Conservation (phyloP, 2,888 invertebrate genomes). For the Plagiodera versicolora region DNA sequence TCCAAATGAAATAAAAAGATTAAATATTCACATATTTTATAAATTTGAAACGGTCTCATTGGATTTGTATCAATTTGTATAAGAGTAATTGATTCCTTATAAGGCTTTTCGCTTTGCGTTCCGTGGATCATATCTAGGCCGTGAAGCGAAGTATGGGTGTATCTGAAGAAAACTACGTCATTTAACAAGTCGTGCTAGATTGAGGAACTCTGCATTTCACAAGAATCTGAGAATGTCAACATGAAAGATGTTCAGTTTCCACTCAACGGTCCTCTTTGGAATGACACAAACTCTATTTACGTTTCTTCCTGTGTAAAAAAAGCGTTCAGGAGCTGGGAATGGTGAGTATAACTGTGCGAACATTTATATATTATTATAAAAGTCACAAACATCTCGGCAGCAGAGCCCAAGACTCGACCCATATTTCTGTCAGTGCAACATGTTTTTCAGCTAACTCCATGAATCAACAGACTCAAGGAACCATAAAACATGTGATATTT, state of each 20-base stretch:
- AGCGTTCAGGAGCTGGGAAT: slow-evolving; percentile 16
- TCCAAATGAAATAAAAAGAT: too few species aligned
- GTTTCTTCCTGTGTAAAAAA: slow-evolving; percentile 11
- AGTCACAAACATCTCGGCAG: slow-evolving; percentile 50
- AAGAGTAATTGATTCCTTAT: too few species aligned
- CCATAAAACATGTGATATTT: slow-evolving; percentile 15
- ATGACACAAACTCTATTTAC: slow-evolving; percentile 12
- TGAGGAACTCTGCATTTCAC: neutral
- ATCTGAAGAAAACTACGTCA: neutral
- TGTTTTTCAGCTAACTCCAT: slow-evolving; percentile 52
- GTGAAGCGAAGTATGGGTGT: neutral
- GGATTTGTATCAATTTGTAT: too few species aligned
- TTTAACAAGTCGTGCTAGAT: neutral
- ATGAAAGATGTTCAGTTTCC: neutral
- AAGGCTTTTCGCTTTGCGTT: too few species aligned
- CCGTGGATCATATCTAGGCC: too few species aligned
- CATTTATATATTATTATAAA: slow-evolving; percentile 52
- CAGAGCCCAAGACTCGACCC: slow-evolving; percentile 40
- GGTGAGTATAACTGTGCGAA: slow-evolving; percentile 29
- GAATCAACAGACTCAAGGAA: slow-evolving; percentile 35
- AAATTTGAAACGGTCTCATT: too few species aligned
- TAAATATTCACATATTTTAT: too few species aligned
- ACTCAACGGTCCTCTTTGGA: slow-evolving; percentile 5
- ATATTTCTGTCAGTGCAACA: slow-evolving; percentile 54
- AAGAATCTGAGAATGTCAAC: neutral